Base-by-base conservation (phyloP, 1,140 invertebrate genomes). In the Goniozus legneri region DNA sequence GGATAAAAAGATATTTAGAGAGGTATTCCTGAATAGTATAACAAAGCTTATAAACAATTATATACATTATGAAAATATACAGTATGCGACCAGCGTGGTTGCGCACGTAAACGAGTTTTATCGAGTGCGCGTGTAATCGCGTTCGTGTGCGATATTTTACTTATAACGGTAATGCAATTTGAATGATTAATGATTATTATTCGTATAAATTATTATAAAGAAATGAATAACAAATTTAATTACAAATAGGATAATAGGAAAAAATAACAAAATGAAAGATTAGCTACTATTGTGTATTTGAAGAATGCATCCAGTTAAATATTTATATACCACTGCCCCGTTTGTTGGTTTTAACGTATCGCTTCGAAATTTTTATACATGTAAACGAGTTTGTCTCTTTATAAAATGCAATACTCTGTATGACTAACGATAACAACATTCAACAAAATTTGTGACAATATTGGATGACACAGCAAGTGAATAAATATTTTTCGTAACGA, bases 221-320 rank as follows among this genome's bases (percentile, higher is more conserved):
- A n/a, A n/a, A n/a, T n/a, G n/a, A 66, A 52, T 43, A 64, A 66
- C 62, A 73, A 73, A 69, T 73, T 70, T 74, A 71, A 65, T 60
- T 73, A 67, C 24, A 69, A 62, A 60, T 76, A 74, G 72, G 67
- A 47, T 75, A 74, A 74, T 76, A 74, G 71, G 65, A 67, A 61
- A n/a, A n/a, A 75, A 50, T 72, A 73, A 73, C 62, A 70, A 73
- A 71, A 44, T 75, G 66, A 69, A 69, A 62, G 54, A 69, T 70
- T 71, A 71, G 63, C 55, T 67, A 64, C 65, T 68, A 72, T 62
- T 60, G 49, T 62, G 54, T 68, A 72, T 55, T 58, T 54, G 52
- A 50, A 10, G 8, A 51, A 53, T 57, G 49, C 52, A 62, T 52
- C 60, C 55, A 65, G 60, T 66, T 65, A 42, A 60, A 72, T 68